Base-by-base conservation (phyloP, 2,888 invertebrate species). In the Scrobipalpa costella region DNA sequence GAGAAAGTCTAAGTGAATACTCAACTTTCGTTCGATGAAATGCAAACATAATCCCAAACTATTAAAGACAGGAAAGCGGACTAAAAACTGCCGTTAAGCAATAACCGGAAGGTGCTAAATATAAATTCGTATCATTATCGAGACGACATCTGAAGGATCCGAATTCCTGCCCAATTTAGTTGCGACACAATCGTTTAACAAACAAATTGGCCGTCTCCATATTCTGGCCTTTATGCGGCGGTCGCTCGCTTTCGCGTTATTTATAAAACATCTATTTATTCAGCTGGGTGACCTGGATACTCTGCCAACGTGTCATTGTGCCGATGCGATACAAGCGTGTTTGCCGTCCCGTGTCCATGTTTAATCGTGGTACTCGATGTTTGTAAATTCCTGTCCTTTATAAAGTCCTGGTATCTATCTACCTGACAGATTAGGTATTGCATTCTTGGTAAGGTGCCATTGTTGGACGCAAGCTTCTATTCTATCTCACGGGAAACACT, bases 201-300 rank as follows among this genome's bases (percentile, higher is more conserved):
- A 75, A 80, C 81, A 84, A 84, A 84, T 85, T 84, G 77, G 77
- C 76, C 76, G 78, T 74, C 65, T 68, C 65, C 63, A 60, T 40
- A 27, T 69, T 67, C 71, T 68, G 74, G 67, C 74, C 71, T 74
- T 75, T 74, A 73, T 72, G 70, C 69, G 75, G 70, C 71, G 68
- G 72, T 71, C 73, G 71, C 70, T 73, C 76, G 72, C 70, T 78
- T 78, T 79, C 70, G 77, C 73, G 82, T 84, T 89, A 89, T 89
- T 89, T 87, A 87, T 89, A 89, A 84, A 84, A 84, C 73, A 80
- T 81, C 84, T 89, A 88, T 90, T 90, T 90, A 85, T 87, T 88
- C 88, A 87, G 84, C 84, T 84, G 87, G 69, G 69, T 84, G 89
- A 88, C 90, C 90, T 88, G 85, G 78, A 86, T 88, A 82, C 81